Evolutionary conservation across 35 echinoderm and acorn worm genomes (phyloP), one percentile per base, ranked within the genome.

Genomic region (Lytechinus variegatus): DNA sequence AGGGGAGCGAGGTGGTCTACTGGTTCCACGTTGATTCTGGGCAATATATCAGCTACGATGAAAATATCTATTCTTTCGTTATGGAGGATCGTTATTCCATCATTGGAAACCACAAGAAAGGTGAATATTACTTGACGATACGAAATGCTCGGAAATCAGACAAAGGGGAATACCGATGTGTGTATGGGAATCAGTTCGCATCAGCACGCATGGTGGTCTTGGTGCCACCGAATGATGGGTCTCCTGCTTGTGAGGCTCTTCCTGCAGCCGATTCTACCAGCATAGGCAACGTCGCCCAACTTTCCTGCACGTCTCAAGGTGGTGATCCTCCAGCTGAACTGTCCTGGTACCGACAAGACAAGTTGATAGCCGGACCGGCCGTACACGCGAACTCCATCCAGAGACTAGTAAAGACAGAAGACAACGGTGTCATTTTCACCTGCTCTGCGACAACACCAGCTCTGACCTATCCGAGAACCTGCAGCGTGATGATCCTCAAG

Each of bases 101-200:
- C 21, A 95, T 97, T 52, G 94, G 96, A 55, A 94, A 95, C 54
- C 96, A 95, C 86, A 86, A 95, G n/a, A 57, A 52, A 27, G 91
- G 91, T 10, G 96, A 97, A 87, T 97, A 97, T 94, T 94, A 29
- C 27, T 90, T 97, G 90, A 95, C 61, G 1, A 97, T 97, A 16
- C 71, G 79, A 54, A 92, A 87, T 93, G 44, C 95, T 24, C 94
- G 90, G 56, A 57, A 66, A 53, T 54, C 29, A 3, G 96, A 97
- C 89, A 61, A 86, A 53, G 96, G 96, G 8, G 96, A 97, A 92
- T 97, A 97, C 71, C 89, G 96, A 5, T 97, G 96, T 53, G 91
- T 95, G 6, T 92, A 54, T 52, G 96, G 95, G 5, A 53, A 27
- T 28, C 24, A 93, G 61, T 97, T 92, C 71, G 58, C 86, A 21